Base-by-base conservation (phyloP, 2,113 vertebrate species). In the Oncorhynchus keta region DNA sequence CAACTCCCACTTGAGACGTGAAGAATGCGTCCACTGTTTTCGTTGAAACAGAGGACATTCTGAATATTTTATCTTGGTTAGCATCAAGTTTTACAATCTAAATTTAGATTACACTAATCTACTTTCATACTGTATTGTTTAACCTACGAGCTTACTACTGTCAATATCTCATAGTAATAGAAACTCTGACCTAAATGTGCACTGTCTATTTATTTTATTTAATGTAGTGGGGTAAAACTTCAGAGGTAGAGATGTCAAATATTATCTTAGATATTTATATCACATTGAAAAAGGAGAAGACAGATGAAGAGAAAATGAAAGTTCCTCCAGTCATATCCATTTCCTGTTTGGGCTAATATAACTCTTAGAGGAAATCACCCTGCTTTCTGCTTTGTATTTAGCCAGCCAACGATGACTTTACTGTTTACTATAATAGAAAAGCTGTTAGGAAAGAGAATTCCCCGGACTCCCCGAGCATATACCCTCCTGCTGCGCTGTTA, bases 351-450 rank as follows among this genome's bases (percentile, higher is more conserved):
- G 26, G 49, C 28, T 12, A 30, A 55, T 69, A 77, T 35, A 35
- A 67, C 64, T 1, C 39, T 26, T 0, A 59, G 1, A 76, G 80
- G 84, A 81, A 87, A 90, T n/a, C 75, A 85, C 88, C 83, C 2
- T 0, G 59, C 9, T 74, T 76, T 83, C 65, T 70, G 45, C 39
- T 73, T 11, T 74, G 49, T 4, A 6, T 28, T 32, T 3, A 26
- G 69, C 1, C 68, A 68, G 49, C 8, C 67, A 55, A 55, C 51
- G 4, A 24, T 71, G 77, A 82, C 49, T 5, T 45, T 45, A 45
- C 51, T 55, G 51, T 55, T 57, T 68, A 77, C 62, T 14, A 4
- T 66, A 75, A 73, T 24, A 14, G 30, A 4, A 12, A 45, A 9
- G 22, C n/a, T 65, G n/a, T 57, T 1, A 8, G 20, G 11, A 76